These are phyloP conservation scores for Aleiodes testaceus DNA, from an alignment of 2,888 invertebrate genomes.

Conservation along the genomic window DNA sequence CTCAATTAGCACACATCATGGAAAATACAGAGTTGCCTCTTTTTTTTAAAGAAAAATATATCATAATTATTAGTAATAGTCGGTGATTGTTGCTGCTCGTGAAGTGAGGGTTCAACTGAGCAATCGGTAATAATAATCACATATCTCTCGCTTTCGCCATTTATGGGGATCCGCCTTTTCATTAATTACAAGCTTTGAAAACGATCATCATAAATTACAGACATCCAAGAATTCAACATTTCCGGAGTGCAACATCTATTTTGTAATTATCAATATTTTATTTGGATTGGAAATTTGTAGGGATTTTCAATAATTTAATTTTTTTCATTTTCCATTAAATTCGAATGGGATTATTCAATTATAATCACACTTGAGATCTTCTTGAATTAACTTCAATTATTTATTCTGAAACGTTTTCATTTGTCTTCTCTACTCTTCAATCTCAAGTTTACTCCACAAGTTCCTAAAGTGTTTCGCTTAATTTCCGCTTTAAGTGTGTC, in stretches of 20 bases:
- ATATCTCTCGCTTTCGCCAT: conserved; percentile 39
- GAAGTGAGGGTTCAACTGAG: conserved; percentile 13
- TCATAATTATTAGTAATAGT: conserved; percentile 9
- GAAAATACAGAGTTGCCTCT: not conserved
- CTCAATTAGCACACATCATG: too few relatives aligned
- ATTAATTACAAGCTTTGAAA: conserved; percentile 48
- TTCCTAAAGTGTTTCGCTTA: not conserved
- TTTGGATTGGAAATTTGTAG: not conserved
- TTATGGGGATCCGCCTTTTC: conserved; percentile 39
- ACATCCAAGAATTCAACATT: conserved; percentile 37
- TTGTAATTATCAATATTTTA: conserved; percentile 1
- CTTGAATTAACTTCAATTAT: conserved; percentile 1
- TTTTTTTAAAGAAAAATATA: conserved; percentile 4
- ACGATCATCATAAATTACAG: conserved; percentile 48
- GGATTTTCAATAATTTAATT: too few relatives aligned
- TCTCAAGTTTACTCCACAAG: conserved; percentile 35
- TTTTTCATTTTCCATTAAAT: too few relatives aligned
- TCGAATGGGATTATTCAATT: too few relatives aligned
- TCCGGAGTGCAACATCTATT: conserved; percentile 22
- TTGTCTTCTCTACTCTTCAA: too few relatives aligned
- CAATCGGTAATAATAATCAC: conserved; percentile 18
- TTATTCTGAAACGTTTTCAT: not conserved
- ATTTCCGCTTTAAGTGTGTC: conserved; percentile 12
- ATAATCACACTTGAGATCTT: too few relatives aligned
- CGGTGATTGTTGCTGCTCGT: not conserved